Conservation (phyloP, 2,113 vertebrate species). For the Larimichthys crocea region DNA sequence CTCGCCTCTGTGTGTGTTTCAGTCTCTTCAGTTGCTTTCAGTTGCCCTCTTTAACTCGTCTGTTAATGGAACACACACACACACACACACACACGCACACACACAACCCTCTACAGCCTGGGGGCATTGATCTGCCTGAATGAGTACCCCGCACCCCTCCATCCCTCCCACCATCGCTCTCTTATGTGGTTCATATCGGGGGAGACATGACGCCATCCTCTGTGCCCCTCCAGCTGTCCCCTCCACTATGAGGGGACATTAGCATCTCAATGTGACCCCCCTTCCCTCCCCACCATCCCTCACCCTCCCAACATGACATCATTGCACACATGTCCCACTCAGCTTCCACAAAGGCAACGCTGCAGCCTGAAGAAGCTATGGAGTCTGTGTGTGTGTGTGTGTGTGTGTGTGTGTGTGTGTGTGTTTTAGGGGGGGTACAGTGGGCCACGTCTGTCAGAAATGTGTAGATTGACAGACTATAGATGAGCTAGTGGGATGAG, state of each 20-base stretch:
- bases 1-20: slow-evolving; percentile 26
- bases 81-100: slow-evolving; percentile 14
- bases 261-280: slow-evolving; percentile 77
- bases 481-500: slow-evolving; percentile 69
- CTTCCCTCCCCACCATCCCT: slow-evolving; percentile 24
- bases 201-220: slow-evolving; percentile 82
- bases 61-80: slow-evolving; percentile 61
- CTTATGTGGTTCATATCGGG: slow-evolving; percentile 69
- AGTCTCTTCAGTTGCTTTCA: slow-evolving; percentile 51
- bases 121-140: slow-evolving; percentile 79
- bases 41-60: slow-evolving; percentile 72
- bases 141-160: slow-evolving; percentile 67
- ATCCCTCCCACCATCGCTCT: slow-evolving; percentile 33
- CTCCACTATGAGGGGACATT: slow-evolving; percentile 76
- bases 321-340: slow-evolving; percentile 80
- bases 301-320: slow-evolving; percentile 79
- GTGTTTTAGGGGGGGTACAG: not conserved
- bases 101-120: slow-evolving; percentile 33
- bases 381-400: slow-evolving; percentile 42
- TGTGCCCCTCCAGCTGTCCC: slow-evolving; percentile 79
- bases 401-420: not conserved
- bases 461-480: slow-evolving; percentile 60
- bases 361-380: slow-evolving; percentile 58
- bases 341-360: slow-evolving; percentile 73
- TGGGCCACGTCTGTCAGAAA: slow-evolving; percentile 43